These are phyloP conservation scores for Scolopax rusticola DNA, from an alignment of 2,797 vertebrate species.

Conservation along the genomic window DNA sequence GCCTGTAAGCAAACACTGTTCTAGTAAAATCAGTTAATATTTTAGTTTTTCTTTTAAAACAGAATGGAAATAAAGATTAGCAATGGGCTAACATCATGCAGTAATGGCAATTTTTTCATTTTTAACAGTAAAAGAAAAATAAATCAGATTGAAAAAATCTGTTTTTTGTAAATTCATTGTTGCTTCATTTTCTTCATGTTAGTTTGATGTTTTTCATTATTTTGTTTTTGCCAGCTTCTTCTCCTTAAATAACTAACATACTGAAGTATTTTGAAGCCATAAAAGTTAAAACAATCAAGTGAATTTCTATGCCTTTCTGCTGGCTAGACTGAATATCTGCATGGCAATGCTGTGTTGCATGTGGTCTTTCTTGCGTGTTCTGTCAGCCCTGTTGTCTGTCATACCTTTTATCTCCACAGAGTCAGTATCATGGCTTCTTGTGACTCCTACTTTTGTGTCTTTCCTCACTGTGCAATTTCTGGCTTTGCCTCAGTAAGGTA, in stretches of 20 bases:
- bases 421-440: neutral
- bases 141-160: neutral
- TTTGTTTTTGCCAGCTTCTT: neutral
- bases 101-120: neutral
- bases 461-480: neutral
- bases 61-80: neutral
- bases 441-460: neutral
- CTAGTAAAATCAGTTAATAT: neutral
- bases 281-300: neutral
- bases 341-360: neutral
- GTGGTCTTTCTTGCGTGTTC: neutral
- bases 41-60: neutral
- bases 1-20: neutral
- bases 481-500: neutral
- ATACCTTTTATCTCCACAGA: neutral
- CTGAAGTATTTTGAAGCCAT: neutral
- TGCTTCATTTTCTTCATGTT: neutral
- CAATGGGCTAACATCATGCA: neutral
- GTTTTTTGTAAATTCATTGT: neutral
- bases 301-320: neutral
- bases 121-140: neutral
- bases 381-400: neutral
- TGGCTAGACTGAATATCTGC: neutral
- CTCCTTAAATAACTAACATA: neutral
- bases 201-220: neutral